Evolutionary conservation across 2,113 vertebrate species (phyloP).

Genomic region (Lamprologus callipterus): DNA sequence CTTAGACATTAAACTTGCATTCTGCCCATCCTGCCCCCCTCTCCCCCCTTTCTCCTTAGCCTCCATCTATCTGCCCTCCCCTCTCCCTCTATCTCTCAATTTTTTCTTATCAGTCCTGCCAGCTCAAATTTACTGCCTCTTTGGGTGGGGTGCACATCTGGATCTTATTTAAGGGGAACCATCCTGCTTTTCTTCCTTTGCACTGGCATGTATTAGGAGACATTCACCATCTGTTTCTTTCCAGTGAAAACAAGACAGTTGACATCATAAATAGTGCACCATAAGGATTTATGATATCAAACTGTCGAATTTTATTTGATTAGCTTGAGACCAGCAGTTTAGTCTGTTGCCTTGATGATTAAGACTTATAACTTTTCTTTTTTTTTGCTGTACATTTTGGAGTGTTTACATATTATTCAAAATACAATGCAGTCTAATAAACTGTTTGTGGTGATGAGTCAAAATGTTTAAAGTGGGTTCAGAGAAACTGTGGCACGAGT

Average conservation of each 20-base stretch:
- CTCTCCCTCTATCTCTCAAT: slow-evolving; percentile 17
- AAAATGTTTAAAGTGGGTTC: background rate
- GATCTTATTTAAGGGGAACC: slow-evolving; percentile 68
- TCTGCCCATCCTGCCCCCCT: background rate
- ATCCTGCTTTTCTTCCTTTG: slow-evolving; percentile 43
- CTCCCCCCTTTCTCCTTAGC: background rate
- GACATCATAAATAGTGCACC: background rate
- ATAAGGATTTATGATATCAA: background rate
- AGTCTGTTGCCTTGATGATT: background rate
- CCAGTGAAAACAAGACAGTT: background rate
- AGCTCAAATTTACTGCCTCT: slow-evolving; percentile 71
- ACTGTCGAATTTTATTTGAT: background rate
- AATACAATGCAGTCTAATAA: background rate
- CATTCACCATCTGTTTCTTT: slow-evolving; percentile 51
- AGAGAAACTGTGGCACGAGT: background rate
- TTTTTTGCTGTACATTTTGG: background rate
- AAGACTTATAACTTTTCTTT: background rate
- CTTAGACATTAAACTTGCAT: slow-evolving; percentile 12
- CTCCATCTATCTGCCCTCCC: slow-evolving; percentile 8
- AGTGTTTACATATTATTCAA: background rate
- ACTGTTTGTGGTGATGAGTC: background rate
- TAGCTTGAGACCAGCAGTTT: background rate
- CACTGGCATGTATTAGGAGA: slow-evolving; percentile 54
- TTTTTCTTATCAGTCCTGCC: slow-evolving; percentile 70
- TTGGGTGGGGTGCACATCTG: slow-evolving; percentile 77